A percentile compares a stretch with the other conserved stretches of the same genome.
These are phyloP conservation scores for Eurypyga helias DNA, from an alignment of 2,113 vertebrate species.

Conservation along the genomic window DNA sequence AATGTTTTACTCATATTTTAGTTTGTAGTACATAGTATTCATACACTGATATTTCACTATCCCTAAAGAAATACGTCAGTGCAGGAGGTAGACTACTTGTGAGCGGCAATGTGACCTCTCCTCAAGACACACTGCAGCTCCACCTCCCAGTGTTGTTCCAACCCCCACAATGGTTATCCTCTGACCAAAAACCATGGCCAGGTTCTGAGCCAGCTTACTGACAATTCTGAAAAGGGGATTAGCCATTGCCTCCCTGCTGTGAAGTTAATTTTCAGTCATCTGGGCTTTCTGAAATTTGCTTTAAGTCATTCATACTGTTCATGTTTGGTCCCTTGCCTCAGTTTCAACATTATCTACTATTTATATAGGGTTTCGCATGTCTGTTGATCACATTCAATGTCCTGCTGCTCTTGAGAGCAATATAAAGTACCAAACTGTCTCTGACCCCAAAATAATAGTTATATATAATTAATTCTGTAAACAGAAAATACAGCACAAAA, in stretches of 20 bases:
- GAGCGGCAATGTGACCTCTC: no score
- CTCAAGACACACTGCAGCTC: no score
- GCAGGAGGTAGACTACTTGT: no score
- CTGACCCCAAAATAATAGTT: not conserved
- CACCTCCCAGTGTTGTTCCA: no score
- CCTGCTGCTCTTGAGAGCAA: not conserved
- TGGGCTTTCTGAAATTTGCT: not conserved
- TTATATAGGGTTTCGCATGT: not conserved
- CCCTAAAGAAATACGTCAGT: not conserved
- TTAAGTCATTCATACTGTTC: not conserved
- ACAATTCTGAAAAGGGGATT: not conserved
- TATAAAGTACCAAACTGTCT: not conserved
- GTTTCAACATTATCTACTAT: not conserved
- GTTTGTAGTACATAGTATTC: not conserved
- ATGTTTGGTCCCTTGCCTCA: not conserved
- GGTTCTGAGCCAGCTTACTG: not conserved
- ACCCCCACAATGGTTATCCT: not conserved
- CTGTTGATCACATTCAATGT: not conserved
- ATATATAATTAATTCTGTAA: not conserved
- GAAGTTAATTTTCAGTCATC: not conserved
- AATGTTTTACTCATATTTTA: not conserved
- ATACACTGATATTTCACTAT: not conserved
- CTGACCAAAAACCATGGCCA: not conserved
- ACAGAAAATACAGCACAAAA: not conserved
- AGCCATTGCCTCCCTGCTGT: not conserved